phyloP scores from a whole-genome alignment of 2,888 invertebrate species.

The Eupithecia tripunctaria region DNA sequence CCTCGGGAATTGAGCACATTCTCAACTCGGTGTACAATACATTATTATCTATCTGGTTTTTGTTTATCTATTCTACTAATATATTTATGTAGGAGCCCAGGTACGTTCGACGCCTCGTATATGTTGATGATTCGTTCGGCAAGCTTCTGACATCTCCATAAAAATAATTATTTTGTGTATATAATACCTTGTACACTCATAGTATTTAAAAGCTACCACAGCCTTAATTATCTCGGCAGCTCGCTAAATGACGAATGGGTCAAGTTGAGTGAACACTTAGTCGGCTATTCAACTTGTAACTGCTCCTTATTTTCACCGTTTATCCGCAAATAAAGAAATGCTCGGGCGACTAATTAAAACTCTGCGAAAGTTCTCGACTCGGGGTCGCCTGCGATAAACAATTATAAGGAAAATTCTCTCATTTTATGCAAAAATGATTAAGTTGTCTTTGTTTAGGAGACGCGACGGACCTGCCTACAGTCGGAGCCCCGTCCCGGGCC shows the following conservation, averaged over 20 bases:
- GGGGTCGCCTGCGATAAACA: constrained; percentile 4
- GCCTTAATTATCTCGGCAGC: not conserved
- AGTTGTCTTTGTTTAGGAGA: not conserved
- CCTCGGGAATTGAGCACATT: too few species aligned
- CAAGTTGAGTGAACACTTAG: not conserved
- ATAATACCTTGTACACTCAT: not conserved
- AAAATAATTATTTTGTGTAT: too few species aligned
- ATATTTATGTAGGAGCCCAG: too few species aligned
- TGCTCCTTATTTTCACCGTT: constrained; percentile 1
- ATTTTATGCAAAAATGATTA: not conserved
- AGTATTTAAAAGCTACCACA: not conserved
- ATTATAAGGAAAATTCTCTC: not conserved
- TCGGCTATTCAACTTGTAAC: not conserved
- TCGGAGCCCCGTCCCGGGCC: not conserved
- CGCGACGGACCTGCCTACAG: not conserved
- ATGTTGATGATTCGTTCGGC: too few species aligned
- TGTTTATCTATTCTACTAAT: too few species aligned
- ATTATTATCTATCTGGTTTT: too few species aligned
- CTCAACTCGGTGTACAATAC: too few species aligned
- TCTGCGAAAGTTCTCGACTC: constrained; percentile 7
- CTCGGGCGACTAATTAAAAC: constrained; percentile 11
- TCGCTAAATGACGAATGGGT: not conserved
- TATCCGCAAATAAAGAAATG: constrained; percentile 7
- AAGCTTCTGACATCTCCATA: too few species aligned
- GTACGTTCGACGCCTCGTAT: too few species aligned